Base-by-base conservation (phyloP, 2,888 invertebrate species). In the Cepaea hortensis region DNA sequence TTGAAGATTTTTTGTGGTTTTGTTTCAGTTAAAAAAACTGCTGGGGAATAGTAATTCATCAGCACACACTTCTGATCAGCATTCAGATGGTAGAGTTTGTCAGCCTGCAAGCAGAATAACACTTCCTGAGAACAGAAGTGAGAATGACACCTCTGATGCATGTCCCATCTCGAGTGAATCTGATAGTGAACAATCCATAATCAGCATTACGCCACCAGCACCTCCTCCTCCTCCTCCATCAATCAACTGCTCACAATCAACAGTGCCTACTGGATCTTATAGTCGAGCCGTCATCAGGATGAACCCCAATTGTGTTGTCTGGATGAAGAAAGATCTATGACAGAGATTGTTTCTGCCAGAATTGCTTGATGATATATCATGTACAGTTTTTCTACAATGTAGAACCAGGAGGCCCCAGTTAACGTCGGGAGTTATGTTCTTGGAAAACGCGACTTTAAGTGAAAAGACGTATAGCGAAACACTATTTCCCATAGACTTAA, bases 251-350 rank as follows among this genome's bases (percentile, higher is more conserved):
- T 20, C 50, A 20, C n/a, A 48, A 65, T 23, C 62, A 23, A 13
- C 65, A 70, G 23, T 0, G 11, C 13, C 23, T 23, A 61, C 13
- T 20, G 23, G 50, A 46, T 48, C 65, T 48, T 35, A 86, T 65
- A 87, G 75, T 76, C 70, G 83, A 62, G 81, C 76, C 85, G 77
- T 87, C 5, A 23, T 86, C 0, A 89, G 90, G 81, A 90, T 91
- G 90, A 90, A 92, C 87, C 91, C 91, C 4, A 89, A 89, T 68
- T 84, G 88, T 79, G 90, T 93, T 35, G 90, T 90, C 6, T 93
- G 93, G 93, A 92, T 93, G 93, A 92, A 91, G 82, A 93, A 93
- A 87, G 88, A 87, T 83, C 75, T 91, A 0, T 83, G 55, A 77
- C 61, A 77, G 55, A 55, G 55, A 55, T 55, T 6, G 55, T 55